Percentiles rank a stretch among this genome's conserved stretches.
Conservation (phyloP, 2,797 vertebrate species). For the Girardinus metallicus region DNA sequence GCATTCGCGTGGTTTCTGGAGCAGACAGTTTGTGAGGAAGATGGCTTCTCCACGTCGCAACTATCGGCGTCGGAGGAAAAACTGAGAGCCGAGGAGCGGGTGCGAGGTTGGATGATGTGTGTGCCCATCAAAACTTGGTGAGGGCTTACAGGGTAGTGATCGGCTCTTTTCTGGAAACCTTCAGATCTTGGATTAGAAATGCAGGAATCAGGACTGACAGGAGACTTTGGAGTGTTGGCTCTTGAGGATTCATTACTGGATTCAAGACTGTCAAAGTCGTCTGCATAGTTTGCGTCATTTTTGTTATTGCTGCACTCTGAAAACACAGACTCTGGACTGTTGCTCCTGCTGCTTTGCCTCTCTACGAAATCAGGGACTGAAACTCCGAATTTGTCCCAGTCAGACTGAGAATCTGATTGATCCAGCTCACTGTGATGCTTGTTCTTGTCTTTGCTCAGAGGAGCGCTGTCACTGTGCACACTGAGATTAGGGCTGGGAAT, state of each 20-base stretch:
- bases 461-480: constrained; percentile 49
- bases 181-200: constrained; percentile 65
- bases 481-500: constrained; percentile 58
- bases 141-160: constrained; percentile 69
- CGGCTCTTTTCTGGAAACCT: constrained; percentile 54
- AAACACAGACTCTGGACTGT: constrained; percentile 62
- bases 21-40: constrained; percentile 29
- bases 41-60: constrained; percentile 22
- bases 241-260: constrained; percentile 65
- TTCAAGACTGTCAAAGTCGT: constrained; percentile 86
- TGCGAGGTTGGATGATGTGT: constrained; percentile 53
- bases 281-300: constrained; percentile 75
- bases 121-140: constrained; percentile 73
- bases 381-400: constrained; percentile 24
- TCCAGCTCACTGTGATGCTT: constrained; percentile 31
- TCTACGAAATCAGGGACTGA: constrained; percentile 24
- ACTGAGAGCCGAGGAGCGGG: constrained; percentile 64
- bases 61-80: constrained; percentile 61
- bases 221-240: constrained; percentile 49
- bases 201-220: constrained; percentile 38
- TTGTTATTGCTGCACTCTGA: constrained; percentile 74
- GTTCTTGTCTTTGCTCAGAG: constrained; percentile 42
- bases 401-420: constrained; percentile 40
- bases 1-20: constrained; percentile 32
- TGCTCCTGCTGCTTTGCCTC: constrained; percentile 49